Evolutionary conservation across 2,888 invertebrate genomes (phyloP).

Genomic region (Drosophila koepferae): DNA sequence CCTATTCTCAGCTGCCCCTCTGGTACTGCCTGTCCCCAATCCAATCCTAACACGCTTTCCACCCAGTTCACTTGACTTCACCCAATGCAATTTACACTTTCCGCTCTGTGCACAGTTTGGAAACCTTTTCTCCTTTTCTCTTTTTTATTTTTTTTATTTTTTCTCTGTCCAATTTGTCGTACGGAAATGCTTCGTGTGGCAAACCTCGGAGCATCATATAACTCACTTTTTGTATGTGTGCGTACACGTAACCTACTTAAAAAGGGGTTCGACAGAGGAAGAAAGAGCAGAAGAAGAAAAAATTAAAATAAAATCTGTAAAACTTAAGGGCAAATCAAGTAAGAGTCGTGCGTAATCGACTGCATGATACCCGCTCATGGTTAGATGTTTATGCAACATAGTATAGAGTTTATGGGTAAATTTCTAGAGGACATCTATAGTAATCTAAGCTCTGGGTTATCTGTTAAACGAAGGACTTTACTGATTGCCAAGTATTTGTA

Average conservation of each 20-base stretch:
- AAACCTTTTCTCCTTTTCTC: slow-evolving; percentile 46
- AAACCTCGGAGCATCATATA: slow-evolving; percentile 58
- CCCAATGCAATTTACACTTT: slow-evolving; percentile 63
- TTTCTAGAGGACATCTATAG: background rate
- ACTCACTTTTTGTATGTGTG: slow-evolving; percentile 58
- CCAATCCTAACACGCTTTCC: slow-evolving; percentile 12
- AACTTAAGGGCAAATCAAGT: slow-evolving; percentile 30
- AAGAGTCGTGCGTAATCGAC: background rate
- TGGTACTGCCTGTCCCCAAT: background rate
- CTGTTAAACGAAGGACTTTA: background rate
- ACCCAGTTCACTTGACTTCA: slow-evolving; percentile 31
- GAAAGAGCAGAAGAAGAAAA: slow-evolving; percentile 40
- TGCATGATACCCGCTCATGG: background rate
- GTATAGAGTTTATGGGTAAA: background rate
- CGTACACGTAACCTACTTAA: slow-evolving; percentile 18
- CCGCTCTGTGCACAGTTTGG: slow-evolving; percentile 23
- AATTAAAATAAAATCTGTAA: slow-evolving; percentile 67
- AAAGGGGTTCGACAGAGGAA: slow-evolving; percentile 39
- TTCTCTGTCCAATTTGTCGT: slow-evolving; percentile 70
- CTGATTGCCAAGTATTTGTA: no score
- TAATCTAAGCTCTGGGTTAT: background rate
- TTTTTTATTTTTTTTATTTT: slow-evolving; percentile 1
- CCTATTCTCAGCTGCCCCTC: slow-evolving; percentile 1
- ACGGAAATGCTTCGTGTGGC: slow-evolving; percentile 47
- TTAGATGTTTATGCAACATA: background rate